These are phyloP conservation scores for Stramonita haemastoma DNA, from an alignment of 2,888 invertebrate species.

Conservation along the genomic window DNA sequence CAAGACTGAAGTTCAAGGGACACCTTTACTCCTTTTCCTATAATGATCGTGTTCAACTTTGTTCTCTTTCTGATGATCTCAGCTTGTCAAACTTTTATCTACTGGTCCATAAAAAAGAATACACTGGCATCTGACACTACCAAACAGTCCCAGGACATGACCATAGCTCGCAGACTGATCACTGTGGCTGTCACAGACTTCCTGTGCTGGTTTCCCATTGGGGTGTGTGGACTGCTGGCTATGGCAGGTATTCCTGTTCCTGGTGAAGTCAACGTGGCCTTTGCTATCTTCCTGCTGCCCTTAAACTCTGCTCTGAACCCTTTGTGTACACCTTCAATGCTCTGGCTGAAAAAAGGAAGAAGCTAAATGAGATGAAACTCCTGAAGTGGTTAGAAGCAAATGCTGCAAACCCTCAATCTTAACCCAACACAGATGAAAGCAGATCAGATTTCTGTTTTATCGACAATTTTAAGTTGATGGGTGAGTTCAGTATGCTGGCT, in stretches of 20 bases:
- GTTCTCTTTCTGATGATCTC: not conserved
- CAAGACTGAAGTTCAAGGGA: not conserved
- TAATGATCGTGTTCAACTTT: slow-evolving; percentile 5
- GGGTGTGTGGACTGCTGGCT: not conserved
- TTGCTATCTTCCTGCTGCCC: not conserved
- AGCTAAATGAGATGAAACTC: not conserved
- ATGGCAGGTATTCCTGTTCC: not conserved
- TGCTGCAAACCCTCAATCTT: not conserved
- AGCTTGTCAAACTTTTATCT: not conserved
- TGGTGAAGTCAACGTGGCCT: slow-evolving; percentile 2
- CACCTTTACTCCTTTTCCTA: not conserved
- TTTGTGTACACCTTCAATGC: slow-evolving; percentile 8
- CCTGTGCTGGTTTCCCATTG: slow-evolving; percentile 24
- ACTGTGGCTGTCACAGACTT: not conserved
- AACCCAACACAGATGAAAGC: too few species aligned
- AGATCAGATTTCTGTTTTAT: too few species aligned
- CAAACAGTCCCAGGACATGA: not conserved
- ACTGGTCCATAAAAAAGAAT: not conserved
- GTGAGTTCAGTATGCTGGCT: too few species aligned
- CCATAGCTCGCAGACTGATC: slow-evolving; percentile 8
- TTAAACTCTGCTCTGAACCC: not conserved
- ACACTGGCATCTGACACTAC: not conserved
- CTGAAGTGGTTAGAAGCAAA: not conserved
- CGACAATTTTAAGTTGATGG: too few species aligned
- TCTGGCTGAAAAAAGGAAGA: not conserved